Evolutionary conservation across 1,140 invertebrate genomes (phyloP), one percentile per base, ranked within the genome.

Genomic region (Brevipalpus yothersi): DNA sequence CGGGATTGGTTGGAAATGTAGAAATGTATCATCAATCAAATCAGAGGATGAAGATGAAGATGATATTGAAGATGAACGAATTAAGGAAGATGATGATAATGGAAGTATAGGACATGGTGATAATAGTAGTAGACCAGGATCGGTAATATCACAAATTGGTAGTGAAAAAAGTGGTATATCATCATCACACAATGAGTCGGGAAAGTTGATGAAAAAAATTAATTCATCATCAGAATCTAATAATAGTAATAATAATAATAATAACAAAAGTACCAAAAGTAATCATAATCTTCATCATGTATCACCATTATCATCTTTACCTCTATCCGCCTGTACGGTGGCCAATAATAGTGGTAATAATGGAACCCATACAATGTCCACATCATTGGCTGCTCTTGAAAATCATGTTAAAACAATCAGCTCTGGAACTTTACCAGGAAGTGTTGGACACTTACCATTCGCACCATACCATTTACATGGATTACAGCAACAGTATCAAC

Each of bases 361-460:
- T 51, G 42, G 10, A 12, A 58, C 53, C 41, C n/a, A 74, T 4
- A 77, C 74, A 59, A 83, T 83, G 69, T 80, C 79, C 3, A 79
- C 80, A 0, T 82, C 82, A 40, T 73, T 86, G 60, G 80, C 82
- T 58, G 83, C 82, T 53, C 75, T 82, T 9, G 80, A 82, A 66
- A 80, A 82, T 68, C 80, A 83, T 72, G 73, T 75, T 0, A 68
- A 71, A 60, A 69, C 68, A 8, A 72, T 75, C 49, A 70, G 69
- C 54, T 68, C 67, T 40, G 31, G 31, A 3, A 5, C 5, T 2
- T 3, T 31, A 3, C 31, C 31, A 31, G 65, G 17, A 13, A 8
- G 2, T 15, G 65, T 65, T 19, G 64, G 66, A 2, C n/a, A n/a
- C 4, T 59, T 76, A 66, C 72, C 75, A 66, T 73, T 72, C 67